phyloP scores from a whole-genome alignment of 2,888 invertebrate genomes.

The Eupeodes latifasciatus region DNA sequence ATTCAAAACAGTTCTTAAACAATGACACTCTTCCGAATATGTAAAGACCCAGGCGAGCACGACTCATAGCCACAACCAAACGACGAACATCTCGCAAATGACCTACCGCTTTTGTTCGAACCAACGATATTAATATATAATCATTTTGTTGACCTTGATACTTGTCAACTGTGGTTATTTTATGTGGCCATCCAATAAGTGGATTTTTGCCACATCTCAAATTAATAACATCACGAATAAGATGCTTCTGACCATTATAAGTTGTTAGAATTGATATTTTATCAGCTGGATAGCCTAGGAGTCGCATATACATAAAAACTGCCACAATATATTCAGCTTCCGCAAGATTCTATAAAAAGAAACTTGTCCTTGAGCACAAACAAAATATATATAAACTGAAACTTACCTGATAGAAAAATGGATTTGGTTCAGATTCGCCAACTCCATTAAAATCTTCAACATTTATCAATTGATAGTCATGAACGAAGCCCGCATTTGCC shows the following conservation, averaged over 20 bases:
- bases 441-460: conserved; percentile 98
- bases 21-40: conserved; percentile 96
- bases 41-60: conserved; percentile 98
- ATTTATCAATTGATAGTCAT: conserved; percentile 97
- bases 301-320: conserved; percentile 98
- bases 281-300: conserved; percentile 97
- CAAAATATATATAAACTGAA: not conserved
- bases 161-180: conserved; percentile 98
- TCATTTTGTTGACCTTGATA: conserved; percentile 99
- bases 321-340: conserved; percentile 98
- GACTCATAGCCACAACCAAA: conserved; percentile 98
- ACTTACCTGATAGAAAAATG: conserved; percentile 97
- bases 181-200: conserved; percentile 95
- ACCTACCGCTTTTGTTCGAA: conserved; percentile 98
- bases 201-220: conserved; percentile 97
- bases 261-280: conserved; percentile 99
- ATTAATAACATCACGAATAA: conserved; percentile 97
- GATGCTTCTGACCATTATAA: conserved; percentile 99
- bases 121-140: conserved; percentile 97
- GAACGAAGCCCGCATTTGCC: conserved; percentile 96
- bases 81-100: conserved; percentile 98
- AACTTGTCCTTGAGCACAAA: too few species aligned
- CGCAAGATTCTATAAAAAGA: conserved; percentile 88
- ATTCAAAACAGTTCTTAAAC: conserved; percentile 98
- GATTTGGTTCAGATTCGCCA: conserved; percentile 98